Evolutionary conservation across 1,140 invertebrate species (phyloP).

Genomic region (Pogonomyrmex barbatus): DNA sequence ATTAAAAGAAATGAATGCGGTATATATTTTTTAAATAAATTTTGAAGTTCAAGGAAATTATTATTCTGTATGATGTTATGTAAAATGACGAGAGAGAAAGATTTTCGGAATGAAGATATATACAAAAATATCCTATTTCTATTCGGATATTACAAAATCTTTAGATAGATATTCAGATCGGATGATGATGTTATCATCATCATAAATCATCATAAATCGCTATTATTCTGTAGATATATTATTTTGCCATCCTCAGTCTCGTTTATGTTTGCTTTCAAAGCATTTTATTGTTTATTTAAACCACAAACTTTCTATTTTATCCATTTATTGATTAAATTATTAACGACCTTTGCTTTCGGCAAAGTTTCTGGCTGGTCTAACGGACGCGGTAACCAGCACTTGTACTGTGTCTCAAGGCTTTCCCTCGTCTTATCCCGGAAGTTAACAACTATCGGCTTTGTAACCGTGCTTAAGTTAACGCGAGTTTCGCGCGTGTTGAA

Average conservation of each 20-base stretch:
- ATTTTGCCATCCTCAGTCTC: not conserved
- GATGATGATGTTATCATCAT: not conserved
- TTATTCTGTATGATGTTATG: not conserved
- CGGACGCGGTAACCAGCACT: constrained; percentile 67
- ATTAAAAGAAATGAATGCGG: not conserved
- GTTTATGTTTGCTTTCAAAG: not conserved
- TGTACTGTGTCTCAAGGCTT: constrained; percentile 61
- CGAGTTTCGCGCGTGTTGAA: constrained; percentile 67
- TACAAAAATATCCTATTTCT: not conserved
- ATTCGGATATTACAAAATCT: not conserved
- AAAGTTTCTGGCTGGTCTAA: constrained; percentile 60
- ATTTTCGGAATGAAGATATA: not conserved
- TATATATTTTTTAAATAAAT: not conserved
- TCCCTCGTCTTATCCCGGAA: constrained; percentile 53
- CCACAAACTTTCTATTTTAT: not conserved
- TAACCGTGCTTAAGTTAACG: constrained; percentile 69
- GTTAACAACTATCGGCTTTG: constrained; percentile 61
- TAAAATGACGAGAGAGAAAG: not conserved
- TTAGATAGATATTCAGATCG: not conserved
- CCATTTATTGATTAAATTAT: constrained; percentile 34
- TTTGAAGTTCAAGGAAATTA: not conserved
- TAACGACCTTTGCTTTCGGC: constrained; percentile 62
- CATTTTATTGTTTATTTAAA: constrained; percentile 17
- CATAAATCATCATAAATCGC: not conserved
- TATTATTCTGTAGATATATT: not conserved